Conservation (phyloP, 2,888 invertebrate genomes). For the Rapana venosa region DNA sequence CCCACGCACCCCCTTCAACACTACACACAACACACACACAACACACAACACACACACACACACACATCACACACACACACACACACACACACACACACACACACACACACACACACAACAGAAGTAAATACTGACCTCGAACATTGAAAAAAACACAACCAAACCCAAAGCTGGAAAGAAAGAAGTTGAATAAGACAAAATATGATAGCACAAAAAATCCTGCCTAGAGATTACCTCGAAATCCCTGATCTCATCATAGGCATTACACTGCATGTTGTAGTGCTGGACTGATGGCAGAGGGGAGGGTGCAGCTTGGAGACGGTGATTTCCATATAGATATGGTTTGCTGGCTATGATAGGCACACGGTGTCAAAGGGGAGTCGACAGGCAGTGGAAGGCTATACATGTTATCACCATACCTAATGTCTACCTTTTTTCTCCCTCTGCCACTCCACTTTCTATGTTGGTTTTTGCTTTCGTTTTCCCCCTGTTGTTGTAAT, state of each 20-base stretch:
- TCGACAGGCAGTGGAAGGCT: constrained; percentile 16
- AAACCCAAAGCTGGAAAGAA: not conserved
- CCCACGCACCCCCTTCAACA: not conserved
- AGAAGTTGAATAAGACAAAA: not conserved
- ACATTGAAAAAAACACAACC: not conserved
- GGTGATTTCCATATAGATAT: constrained; percentile 39
- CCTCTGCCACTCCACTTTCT: too few relatives aligned
- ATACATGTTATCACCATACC: constrained; percentile 27
- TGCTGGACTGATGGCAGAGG: not conserved
- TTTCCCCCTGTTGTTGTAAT: too few relatives aligned
- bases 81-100: not conserved
- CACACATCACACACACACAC: not conserved
- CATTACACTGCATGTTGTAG: not conserved
- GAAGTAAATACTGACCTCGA: not conserved
- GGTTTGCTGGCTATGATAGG: constrained; percentile 25
- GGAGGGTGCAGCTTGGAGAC: not conserved
- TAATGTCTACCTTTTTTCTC: not conserved
- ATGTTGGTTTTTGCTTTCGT: too few relatives aligned
- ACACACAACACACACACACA: not conserved
- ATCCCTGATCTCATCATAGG: not conserved
- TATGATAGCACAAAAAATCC: not conserved
- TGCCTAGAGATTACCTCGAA: not conserved
- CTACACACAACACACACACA: not conserved
- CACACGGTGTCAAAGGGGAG: constrained; percentile 33
- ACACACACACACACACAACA: constrained; percentile 1